Evolutionary conservation across 2,113 vertebrate genomes (phyloP), one percentile per base, ranked within the genome.

Genomic region (Myanophis thanlyinensis): DNA sequence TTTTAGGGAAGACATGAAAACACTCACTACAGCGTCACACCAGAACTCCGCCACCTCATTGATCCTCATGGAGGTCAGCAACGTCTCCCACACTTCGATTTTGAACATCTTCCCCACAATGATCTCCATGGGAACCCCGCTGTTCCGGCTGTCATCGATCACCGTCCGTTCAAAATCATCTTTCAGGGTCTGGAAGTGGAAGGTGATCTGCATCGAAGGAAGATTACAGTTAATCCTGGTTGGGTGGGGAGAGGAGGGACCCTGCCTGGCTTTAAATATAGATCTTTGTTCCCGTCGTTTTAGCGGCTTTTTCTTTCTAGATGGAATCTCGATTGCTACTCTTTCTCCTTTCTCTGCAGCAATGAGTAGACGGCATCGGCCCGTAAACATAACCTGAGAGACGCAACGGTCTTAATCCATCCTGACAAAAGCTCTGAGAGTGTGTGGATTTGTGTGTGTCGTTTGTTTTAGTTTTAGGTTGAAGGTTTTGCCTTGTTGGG

Each of bases 61-160:
- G 0, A 96, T 59, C 95, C 98, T 97, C 98, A 99, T 99, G 94
- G 98, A 99, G 18, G 91, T 98, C 88, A 99, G 96, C 94, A 99
- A 96, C 0, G 97, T 97, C 97, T 98, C 98, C 98, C 98, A 99
- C 53, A 98, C 97, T 94, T 99, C 98, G 96, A 99, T 97, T 97
- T 98, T 98, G 97, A 99, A 98, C 98, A 99, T 98, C 96, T 98
- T 98, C 94, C 98, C 98, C 44, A 98, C 97, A 30, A 98, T 98
- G 94, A 99, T 98, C 96, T 99, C 98, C 56, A 98, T 98, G 18
- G 98, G 98, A 80, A 96, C 90, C 62, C 98, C 97, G 3, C 97
- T 97, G 88, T 97, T 95, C 30, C 98, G 97, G 73, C 98, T 99
- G 97, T 98, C 98, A 0, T 98, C 98, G 0, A 98, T 97, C 94